Evolutionary conservation across 2,113 vertebrate species (phyloP), one percentile per base, ranked within the genome.

Genomic region (Panurus biarmicus): DNA sequence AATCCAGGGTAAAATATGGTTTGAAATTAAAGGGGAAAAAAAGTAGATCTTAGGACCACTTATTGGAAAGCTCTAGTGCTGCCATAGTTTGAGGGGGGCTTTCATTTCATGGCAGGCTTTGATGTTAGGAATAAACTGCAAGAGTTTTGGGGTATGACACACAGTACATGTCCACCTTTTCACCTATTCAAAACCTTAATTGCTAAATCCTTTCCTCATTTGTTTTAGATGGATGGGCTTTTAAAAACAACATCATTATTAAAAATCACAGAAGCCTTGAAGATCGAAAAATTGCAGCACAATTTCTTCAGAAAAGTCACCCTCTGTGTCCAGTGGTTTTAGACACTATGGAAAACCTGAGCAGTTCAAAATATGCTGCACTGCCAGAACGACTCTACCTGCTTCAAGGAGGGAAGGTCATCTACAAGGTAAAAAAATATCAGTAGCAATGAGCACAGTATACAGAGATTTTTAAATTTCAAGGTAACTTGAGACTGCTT

Each of bases 371-470:
- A 90, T 99, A 99, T 0, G 99, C 98, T 3, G 99, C 98, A 0
- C 38, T 98, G 73, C 99, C 99, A 2, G 99, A 99, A 94, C 98
- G 99, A 82, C 98, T 99, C 9, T 99, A 99, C 2, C 53, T 99
- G 80, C 97, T 99, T 50, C 98, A 98, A 92, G 96, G 96, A 48
- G 98, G 98, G 40, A 99, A 98, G 65, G 96, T 99, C 47, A 86
- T 98, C 86, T 99, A 98, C 94, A 98, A 99, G 98, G 99, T 99
- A 96, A 89, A 83, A 85, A 85, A 50, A 20, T 2, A 65, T 4
- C 40, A 62, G 10, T 7, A 72, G 86, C 35, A 77, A 35, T 22
- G 4, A 95, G 33, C 28, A 70, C 12, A 62, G 45, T 13, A 29
- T 7, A 82, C 2, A 29, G 21, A 75, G 17, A 9, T 50, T 72